These are phyloP conservation scores for Hafferia zeledoni DNA, from an alignment of 2,797 vertebrate genomes.

Conservation along the genomic window DNA sequence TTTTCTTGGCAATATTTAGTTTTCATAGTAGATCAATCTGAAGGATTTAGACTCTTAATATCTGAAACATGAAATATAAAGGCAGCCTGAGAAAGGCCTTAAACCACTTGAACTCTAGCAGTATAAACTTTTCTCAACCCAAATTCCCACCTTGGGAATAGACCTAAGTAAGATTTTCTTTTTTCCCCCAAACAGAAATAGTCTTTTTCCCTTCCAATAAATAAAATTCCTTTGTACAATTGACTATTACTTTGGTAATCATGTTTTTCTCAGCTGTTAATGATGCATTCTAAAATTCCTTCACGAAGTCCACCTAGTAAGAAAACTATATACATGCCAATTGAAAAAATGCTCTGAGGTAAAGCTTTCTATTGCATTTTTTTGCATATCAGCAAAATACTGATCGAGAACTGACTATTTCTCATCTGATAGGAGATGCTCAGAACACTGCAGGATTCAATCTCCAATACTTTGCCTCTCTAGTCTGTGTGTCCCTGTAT, in stretches of 20 bases:
- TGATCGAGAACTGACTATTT: not conserved
- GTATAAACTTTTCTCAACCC: not conserved
- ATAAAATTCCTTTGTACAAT: not conserved
- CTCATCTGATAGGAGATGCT: not conserved
- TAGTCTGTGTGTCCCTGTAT: not conserved
- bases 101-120: not conserved
- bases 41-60: not conserved
- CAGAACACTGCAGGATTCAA: not conserved
- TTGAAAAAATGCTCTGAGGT: not conserved
- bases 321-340: not conserved
- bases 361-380: not conserved
- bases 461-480: not conserved
- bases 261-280: not conserved
- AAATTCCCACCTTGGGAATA: not conserved
- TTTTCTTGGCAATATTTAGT: not conserved
- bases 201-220: not conserved
- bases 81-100: not conserved
- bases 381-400: accelerated
- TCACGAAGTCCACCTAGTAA: not conserved
- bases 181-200: not conserved
- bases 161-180: not conserved
- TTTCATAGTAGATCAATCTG: not conserved
- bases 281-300: not conserved
- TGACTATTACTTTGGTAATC: not conserved
- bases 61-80: not conserved